These are phyloP conservation scores for Coilia nasus DNA, from an alignment of 2,797 vertebrate species.

Conservation along the genomic window DNA sequence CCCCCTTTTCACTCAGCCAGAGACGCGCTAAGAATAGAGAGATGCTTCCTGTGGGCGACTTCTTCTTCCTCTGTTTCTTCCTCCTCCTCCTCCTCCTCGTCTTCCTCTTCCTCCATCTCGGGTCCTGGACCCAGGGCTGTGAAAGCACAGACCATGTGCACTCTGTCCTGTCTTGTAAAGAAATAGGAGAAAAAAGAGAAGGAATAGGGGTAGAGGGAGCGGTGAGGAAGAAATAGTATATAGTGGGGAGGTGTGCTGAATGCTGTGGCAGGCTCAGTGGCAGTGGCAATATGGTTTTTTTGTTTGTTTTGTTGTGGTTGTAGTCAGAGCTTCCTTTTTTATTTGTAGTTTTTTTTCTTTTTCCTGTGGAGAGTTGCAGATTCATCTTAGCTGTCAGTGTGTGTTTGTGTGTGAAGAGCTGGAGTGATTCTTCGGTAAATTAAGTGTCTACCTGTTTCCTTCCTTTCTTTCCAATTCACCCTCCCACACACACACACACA, in stretches of 20 bases:
- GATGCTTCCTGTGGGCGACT: slow-evolving; percentile 16
- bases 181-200: slow-evolving; percentile 27
- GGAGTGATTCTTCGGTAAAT: slow-evolving; percentile 23
- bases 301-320: slow-evolving; percentile 7
- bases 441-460: slow-evolving; percentile 2
- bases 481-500: not conserved
- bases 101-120: not conserved
- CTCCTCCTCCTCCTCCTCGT: not conserved
- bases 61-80: not conserved
- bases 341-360: not conserved
- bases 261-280: slow-evolving; percentile 52
- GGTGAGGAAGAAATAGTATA: slow-evolving; percentile 55
- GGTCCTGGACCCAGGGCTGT: slow-evolving; percentile 54
- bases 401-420: slow-evolving; percentile 15
- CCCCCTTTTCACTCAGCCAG: slow-evolving; percentile 20
- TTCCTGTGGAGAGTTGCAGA: not conserved
- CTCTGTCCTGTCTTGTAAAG: slow-evolving; percentile 61
- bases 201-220: not conserved
- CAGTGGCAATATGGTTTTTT: slow-evolving; percentile 47
- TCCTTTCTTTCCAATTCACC: not conserved
- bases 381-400: not conserved
- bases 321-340: not conserved
- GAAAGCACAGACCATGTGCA: slow-evolving; percentile 62
- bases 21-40: slow-evolving; percentile 11
- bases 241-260: slow-evolving; percentile 45